These are phyloP conservation scores for Peribatodes rhomboidaria DNA, from an alignment of 2,888 invertebrate genomes.

Conservation along the genomic window DNA sequence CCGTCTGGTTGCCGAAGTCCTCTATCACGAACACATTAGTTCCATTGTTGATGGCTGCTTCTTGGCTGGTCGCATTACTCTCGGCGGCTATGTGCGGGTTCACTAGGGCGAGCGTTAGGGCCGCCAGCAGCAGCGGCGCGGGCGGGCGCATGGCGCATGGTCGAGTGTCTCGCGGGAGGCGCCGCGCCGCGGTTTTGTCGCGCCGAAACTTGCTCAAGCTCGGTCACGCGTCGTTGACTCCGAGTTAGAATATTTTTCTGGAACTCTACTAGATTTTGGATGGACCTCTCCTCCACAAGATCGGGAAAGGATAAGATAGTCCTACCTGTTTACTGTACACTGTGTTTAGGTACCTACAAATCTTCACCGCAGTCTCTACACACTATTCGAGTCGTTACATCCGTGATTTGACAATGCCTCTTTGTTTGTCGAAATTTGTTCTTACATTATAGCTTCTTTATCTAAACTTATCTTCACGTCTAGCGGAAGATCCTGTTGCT, in stretches of 20 bases:
- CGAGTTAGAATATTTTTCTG: conserved; percentile 16
- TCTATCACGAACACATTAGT: conserved; percentile 30
- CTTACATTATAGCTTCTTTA: not conserved
- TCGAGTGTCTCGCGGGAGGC: conserved; percentile 34
- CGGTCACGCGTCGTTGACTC: conserved; percentile 57
- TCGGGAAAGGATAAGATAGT: not conserved
- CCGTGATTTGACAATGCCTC: not conserved
- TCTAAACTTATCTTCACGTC: not conserved
- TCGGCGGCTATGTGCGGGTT: conserved; percentile 54
- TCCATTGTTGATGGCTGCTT: conserved; percentile 24
- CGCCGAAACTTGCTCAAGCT: conserved; percentile 68
- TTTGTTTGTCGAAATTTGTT: not conserved
- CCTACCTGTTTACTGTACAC: not conserved
- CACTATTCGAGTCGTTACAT: not conserved
- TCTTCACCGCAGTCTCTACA: not conserved
- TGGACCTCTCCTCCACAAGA: not conserved
- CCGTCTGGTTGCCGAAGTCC: conserved; percentile 33
- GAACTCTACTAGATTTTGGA: conserved; percentile 11
- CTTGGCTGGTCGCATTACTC: conserved; percentile 40
- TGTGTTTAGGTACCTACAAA: not conserved
- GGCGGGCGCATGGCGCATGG: conserved; percentile 24
- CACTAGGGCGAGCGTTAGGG: conserved; percentile 73
- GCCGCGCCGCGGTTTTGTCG: conserved; percentile 74
- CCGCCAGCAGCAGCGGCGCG: conserved; percentile 36
- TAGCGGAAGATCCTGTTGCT: not conserved